Evolutionary conservation across 2,888 invertebrate species (phyloP).

Genomic region (Drosophila nigricruria): DNA sequence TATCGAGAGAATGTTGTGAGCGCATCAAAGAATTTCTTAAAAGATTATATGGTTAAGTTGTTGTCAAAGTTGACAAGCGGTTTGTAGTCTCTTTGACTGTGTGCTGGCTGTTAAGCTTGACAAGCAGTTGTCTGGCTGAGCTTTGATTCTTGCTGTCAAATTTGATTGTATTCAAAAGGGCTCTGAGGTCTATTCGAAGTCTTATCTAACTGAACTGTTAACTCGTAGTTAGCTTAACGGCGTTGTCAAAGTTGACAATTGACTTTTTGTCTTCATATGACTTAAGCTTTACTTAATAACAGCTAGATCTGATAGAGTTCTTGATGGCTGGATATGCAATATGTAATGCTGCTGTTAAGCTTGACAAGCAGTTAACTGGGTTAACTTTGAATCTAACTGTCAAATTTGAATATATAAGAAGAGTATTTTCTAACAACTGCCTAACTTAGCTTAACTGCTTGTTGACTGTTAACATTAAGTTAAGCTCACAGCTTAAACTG

Average conservation of each 20-base stretch:
- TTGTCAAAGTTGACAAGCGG: neutral
- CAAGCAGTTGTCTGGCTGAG: neutral
- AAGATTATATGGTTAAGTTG: too few species aligned
- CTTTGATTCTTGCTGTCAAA: neutral
- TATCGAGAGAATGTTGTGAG: neutral
- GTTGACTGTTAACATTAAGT: neutral
- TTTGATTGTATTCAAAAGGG: neutral
- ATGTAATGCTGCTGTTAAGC: neutral
- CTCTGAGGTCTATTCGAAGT: too few species aligned
- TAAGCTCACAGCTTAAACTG: neutral
- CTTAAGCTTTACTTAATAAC: neutral
- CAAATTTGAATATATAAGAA: neutral
- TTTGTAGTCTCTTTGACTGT: neutral
- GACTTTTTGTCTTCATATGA: neutral
- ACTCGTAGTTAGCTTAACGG: neutral
- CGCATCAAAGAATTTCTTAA: neutral
- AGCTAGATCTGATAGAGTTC: neutral
- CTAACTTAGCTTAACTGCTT: neutral
- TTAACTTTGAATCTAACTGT: neutral
- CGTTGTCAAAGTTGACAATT: neutral
- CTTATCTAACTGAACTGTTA: neutral
- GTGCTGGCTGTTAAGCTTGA: constrained; percentile 1
- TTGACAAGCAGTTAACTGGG: neutral
- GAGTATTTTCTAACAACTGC: neutral
- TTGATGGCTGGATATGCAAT: neutral